Conservation (phyloP, 2,888 invertebrate genomes). For the Adela reaumurella region DNA sequence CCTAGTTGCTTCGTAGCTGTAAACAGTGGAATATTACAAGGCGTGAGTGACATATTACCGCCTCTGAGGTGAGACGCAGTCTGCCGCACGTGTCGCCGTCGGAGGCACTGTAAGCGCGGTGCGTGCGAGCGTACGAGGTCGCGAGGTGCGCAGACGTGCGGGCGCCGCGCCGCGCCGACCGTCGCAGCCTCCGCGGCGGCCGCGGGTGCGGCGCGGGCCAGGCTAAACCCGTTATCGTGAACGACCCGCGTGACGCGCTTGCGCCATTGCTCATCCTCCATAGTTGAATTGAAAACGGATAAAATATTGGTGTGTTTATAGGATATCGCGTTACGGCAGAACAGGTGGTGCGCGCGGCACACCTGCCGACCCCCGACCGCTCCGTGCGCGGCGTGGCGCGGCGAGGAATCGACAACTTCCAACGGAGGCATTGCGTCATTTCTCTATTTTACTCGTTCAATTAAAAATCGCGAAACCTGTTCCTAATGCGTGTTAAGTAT, state of each 20-base stretch:
- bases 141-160: constrained; percentile 34
- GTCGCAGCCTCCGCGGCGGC: background rate
- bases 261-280: background rate
- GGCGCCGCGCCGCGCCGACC: constrained; percentile 27
- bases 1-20: no score
- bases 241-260: background rate
- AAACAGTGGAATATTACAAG: no score
- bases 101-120: no score
- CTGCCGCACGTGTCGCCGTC: no score
- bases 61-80: no score
- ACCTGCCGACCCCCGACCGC: background rate
- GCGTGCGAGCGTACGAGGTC: constrained; percentile 17
- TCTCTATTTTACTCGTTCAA: background rate
- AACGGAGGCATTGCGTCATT: background rate
- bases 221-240: background rate
- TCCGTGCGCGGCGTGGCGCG: no score
- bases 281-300: background rate
- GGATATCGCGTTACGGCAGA: background rate
- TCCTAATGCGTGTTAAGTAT: background rate
- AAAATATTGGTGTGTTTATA: background rate
- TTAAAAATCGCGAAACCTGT: background rate
- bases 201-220: background rate
- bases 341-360: background rate
- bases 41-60: no score
- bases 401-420: no score